Evolutionary conservation across 2,113 vertebrate genomes (phyloP), one percentile per base, ranked within the genome.

Genomic region (Meriones unguiculatus): DNA sequence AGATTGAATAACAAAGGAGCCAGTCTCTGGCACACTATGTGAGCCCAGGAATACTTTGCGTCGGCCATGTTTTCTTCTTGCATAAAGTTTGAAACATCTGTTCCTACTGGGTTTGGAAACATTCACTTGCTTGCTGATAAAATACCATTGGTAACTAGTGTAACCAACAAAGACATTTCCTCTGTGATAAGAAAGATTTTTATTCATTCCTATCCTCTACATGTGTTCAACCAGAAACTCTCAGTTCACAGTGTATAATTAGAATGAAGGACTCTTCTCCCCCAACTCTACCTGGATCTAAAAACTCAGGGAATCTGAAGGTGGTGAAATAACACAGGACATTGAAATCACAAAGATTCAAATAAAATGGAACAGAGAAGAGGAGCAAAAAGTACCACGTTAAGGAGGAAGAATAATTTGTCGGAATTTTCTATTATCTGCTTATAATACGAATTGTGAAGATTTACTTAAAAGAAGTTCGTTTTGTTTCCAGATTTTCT

Each of bases 231-330:
- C 38, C 62, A 64, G 30, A 89, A 92, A 62, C 62, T 87, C 32
- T 90, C 24, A 82, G 92, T 89, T 95, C 46, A 96, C 93, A 88
- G 69, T 69, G 18, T 81, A 35, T 89, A 86, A 57, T 89, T 90
- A 77, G 12, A 94, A 91, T 93, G 64, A 94, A 93, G 94, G 89
- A 50, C 30, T 94, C 24, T n/a, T 73, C 50, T 18, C 84, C 13
- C 15, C 17, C 18, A 32, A 28, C 7, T 2, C 1, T 73, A 50
- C 35, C 7, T 94, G 7, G 82, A 76, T 84, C 87, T 7, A 54
- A 92, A 84, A 84, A 41, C 14, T 50, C 54, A 89, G 85, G 76
- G 90, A 81, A 77, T 67, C 3, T 81, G 38, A 91, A 86, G 65
- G 59, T 22, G 15, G 11, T 50, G 30, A 67, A 82, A 4, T 52